A percentile compares a stretch with the other conserved stretches of the same genome.
phyloP scores from a whole-genome alignment of 2,113 vertebrate species.

The Nesospiza acunhae region DNA sequence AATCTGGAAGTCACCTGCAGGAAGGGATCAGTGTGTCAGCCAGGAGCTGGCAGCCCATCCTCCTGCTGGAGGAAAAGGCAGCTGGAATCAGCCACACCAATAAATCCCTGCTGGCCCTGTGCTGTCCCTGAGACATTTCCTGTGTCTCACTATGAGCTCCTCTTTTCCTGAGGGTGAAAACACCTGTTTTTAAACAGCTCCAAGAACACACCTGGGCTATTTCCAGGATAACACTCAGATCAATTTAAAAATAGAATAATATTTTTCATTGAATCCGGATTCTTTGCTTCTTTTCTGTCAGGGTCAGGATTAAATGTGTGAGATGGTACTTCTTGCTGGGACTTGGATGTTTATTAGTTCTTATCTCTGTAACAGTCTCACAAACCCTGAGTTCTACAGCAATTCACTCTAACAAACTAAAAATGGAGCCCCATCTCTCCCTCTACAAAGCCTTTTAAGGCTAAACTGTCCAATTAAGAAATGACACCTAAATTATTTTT shows the following conservation, averaged over 20 bases:
- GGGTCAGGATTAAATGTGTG: background rate
- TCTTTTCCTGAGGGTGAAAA: background rate
- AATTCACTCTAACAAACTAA: background rate
- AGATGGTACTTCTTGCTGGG: background rate
- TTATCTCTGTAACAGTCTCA: background rate
- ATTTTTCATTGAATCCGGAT: fast-evolving
- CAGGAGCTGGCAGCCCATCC: background rate
- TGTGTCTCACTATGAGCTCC: background rate
- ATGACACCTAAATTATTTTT: background rate
- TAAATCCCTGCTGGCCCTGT: background rate
- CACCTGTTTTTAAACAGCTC: background rate
- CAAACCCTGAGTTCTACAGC: background rate
- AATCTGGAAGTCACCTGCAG: slow-evolving; percentile 86
- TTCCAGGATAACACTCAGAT: fast-evolving
- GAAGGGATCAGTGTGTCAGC: background rate
- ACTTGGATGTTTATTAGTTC: background rate
- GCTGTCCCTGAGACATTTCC: background rate
- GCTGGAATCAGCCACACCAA: background rate
- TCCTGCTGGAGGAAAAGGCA: background rate
- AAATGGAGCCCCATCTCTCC: background rate
- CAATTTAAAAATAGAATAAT: fast-evolving
- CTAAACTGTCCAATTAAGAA: background rate
- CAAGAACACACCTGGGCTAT: background rate
- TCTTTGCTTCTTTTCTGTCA: background rate
- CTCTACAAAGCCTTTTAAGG: background rate